Base-by-base conservation (phyloP, 2,888 invertebrate genomes). In the Mamestra brassicae region DNA sequence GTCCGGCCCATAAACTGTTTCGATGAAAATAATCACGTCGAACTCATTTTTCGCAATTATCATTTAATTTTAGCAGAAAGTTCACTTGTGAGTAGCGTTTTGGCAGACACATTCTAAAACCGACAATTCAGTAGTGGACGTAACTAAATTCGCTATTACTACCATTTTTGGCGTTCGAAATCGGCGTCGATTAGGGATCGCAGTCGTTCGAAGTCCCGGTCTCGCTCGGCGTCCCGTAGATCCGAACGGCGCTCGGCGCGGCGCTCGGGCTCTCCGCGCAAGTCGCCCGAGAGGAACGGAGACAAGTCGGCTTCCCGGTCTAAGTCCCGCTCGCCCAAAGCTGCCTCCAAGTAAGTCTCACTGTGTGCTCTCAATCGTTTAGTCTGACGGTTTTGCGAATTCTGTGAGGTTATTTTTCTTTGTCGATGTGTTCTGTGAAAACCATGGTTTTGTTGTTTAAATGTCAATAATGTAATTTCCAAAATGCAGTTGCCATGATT, bases 261-360 rank as follows among this genome's bases (percentile, higher is more conserved):
- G 17, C 91, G 92, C 69, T 92, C 94, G 50, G 87, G 81, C 52
- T 90, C 90, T 34, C 78, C 88, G 58, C 88, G 79, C 72, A 86
- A 84, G 64, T 86, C 87, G 67, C 87, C 89, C 65, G 81, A 92
- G 74, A 89, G 92, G 84, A 93, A 94, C 83, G 93, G 93, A 8
- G 89, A 88, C 82, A 88, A 91, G 68, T 93, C 94, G 0, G 82
- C 88, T 0, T 92, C 94, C 60, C 87, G 94, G 36, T 93, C 94
- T 71, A 97, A 97, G 87, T 97, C 97, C 42, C 95, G 97, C 74
- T 97, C 97, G 82, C 96, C 97, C 88, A 92, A 92, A 85, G 88
- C 91, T 55, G 87, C 88, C 7, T 91, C 93, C 90, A 94, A 94
- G 95, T 95, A 90, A 95, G 95, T 95, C 68, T n/a, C 42, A 66